A percentile compares a stretch with the other conserved stretches of the same genome.
Conservation (phyloP, 2,888 invertebrate species). For the Camponotus fellah region DNA sequence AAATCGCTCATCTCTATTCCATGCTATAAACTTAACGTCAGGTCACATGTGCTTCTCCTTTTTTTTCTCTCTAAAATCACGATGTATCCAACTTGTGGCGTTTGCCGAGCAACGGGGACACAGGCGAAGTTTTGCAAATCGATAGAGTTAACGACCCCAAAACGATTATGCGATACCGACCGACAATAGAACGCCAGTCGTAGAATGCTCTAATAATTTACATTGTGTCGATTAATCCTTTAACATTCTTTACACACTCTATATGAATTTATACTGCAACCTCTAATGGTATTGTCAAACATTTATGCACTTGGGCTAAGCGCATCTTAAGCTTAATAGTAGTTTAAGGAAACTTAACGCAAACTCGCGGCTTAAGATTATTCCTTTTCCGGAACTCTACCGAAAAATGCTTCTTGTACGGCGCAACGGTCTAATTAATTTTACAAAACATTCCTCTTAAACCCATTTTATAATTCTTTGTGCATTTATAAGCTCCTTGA, state of each 20-base stretch:
- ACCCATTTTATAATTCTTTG: slow-evolving; percentile 41
- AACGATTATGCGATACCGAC: slow-evolving; percentile 54
- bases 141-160: slow-evolving; percentile 56
- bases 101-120: slow-evolving; percentile 35
- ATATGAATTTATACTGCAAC: slow-evolving; percentile 78
- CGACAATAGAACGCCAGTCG: slow-evolving; percentile 64
- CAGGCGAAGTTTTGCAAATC: slow-evolving; percentile 61
- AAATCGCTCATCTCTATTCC: slow-evolving; percentile 67
- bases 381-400: slow-evolving; percentile 24
- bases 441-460: slow-evolving; percentile 31
- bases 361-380: slow-evolving; percentile 44
- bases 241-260: slow-evolving; percentile 72
- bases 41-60: slow-evolving; percentile 68
- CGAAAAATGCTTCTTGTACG: slow-evolving; percentile 26
- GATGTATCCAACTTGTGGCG: slow-evolving; percentile 58
- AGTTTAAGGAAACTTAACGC: slow-evolving; percentile 59
- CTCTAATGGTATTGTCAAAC: slow-evolving; percentile 84
- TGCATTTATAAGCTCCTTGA: slow-evolving; percentile 47
- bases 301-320: slow-evolving; percentile 81
- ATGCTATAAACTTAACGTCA: slow-evolving; percentile 73
- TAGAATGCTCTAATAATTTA: slow-evolving; percentile 49
- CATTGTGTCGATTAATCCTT: slow-evolving; percentile 47
- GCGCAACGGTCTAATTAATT: slow-evolving; percentile 43
- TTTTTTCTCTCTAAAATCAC: slow-evolving; percentile 53
- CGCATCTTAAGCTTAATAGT: slow-evolving; percentile 79